phyloP scores from a whole-genome alignment of 2,888 invertebrate species.

The Himalopsyche anomala region DNA sequence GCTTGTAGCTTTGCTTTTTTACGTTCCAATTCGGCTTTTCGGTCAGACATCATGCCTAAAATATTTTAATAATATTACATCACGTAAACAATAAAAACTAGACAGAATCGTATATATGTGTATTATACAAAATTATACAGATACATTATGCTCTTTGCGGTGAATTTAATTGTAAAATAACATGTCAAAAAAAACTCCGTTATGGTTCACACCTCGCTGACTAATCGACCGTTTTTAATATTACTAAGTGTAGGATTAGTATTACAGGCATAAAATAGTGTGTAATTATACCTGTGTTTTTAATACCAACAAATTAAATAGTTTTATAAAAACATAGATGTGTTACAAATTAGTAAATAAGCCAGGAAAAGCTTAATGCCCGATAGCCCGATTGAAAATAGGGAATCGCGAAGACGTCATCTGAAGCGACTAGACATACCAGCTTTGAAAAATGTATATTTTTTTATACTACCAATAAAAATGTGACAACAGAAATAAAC shows the following conservation, averaged over 20 bases:
- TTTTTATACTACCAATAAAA: too few relatives aligned
- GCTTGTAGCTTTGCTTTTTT: slow-evolving; percentile 95
- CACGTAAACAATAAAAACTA: not conserved
- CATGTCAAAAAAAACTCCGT: slow-evolving; percentile 10
- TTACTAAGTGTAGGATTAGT: too few relatives aligned
- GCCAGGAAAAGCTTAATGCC: too few relatives aligned
- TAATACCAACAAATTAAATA: not conserved
- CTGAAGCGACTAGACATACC: not conserved
- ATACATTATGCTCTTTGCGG: not conserved
- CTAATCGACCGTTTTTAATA: slow-evolving; percentile 3
- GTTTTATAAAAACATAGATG: not conserved
- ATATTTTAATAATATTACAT: not conserved
- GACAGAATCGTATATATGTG: not conserved
- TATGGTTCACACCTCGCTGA: slow-evolving; percentile 31
- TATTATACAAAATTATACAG: not conserved
- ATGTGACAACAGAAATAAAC: too few relatives aligned
- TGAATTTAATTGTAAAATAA: slow-evolving; percentile 4
- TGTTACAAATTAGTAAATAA: not conserved
- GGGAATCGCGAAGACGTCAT: slow-evolving; percentile 17
- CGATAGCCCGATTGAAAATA: not conserved
- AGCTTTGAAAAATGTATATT: too few relatives aligned
- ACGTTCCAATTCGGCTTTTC: slow-evolving; percentile 94
- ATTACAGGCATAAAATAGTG: not conserved
- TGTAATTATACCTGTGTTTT: not conserved
- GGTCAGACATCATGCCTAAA: slow-evolving; percentile 82